phyloP scores from a whole-genome alignment of 1,140 invertebrate species.

The Drosophila sucinea region DNA sequence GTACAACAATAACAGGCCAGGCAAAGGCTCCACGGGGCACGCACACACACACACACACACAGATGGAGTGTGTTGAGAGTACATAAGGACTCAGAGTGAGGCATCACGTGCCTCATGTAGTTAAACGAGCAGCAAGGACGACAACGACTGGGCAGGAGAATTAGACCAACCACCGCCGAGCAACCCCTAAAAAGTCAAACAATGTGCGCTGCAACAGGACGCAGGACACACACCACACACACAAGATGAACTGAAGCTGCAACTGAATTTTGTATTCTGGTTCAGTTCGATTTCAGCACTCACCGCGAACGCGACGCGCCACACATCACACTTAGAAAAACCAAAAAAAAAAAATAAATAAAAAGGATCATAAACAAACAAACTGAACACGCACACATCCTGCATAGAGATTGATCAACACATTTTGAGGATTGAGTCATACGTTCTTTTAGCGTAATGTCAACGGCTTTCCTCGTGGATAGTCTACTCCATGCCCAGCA shows the following conservation, averaged over 20 bases:
- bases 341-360: constrained; percentile 4
- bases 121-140: constrained; percentile 32
- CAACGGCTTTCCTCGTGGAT: constrained; percentile 78
- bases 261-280: constrained; percentile 3
- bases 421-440: neutral
- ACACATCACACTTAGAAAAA: constrained; percentile 24
- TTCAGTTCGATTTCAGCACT: constrained; percentile 76
- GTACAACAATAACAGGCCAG: constrained; percentile 68
- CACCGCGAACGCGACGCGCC: constrained; percentile 67
- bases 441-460: constrained; percentile 55
- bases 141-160: constrained; percentile 74
- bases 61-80: constrained; percentile 17
- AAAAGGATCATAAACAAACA: neutral
- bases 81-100: constrained; percentile 43
- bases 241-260: constrained; percentile 17
- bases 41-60: constrained; percentile 29
- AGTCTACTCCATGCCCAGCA: constrained; percentile 79
- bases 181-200: constrained; percentile 62
- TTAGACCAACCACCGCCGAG: constrained; percentile 80
- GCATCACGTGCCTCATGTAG: constrained; percentile 63
- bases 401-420: neutral
- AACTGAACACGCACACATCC: neutral
- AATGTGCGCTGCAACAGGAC: constrained; percentile 34
- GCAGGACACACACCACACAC: neutral
- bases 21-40: constrained; percentile 61